Evolutionary conservation across 2,113 vertebrate species (phyloP), one percentile per base, ranked within the genome.

Genomic region (Cyprinodon variegatus): DNA sequence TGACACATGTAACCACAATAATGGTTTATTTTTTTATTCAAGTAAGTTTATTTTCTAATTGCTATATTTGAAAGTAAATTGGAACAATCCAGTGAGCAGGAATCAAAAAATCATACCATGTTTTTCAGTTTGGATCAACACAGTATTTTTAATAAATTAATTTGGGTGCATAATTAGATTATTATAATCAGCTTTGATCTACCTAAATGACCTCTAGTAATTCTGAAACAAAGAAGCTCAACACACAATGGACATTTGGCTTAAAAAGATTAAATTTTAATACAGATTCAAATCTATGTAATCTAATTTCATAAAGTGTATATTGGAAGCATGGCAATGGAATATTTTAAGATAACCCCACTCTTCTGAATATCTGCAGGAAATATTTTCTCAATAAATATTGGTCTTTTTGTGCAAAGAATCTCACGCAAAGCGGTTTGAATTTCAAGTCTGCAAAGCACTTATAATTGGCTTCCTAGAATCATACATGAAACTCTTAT

Each of bases 61-160:
- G 76, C 77, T 79, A 81, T 89, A 84, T 88, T 48, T 84, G 75
- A 86, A 87, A 89, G 82, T 82, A 80, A 92, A 79, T 48, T 50
- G 76, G 68, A 70, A 60, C 86, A 88, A 90, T 90, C 85, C 82
- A 93, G 80, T 78, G 76, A 79, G 75, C 74, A 93, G 89, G 71
- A 82, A 77, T 29, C 13, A 62, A 22, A 78, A 90, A 87, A 92
- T 86, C 83, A 76, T 62, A 74, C 66, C 82, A 86, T 91, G 68
- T 77, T 76, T 77, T 70, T 73, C 41, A n/a, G 22, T 66, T 81
- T 46, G 48, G 62, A 82, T 69, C 61, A 22, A 11, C 13, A 39
- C 76, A 79, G 73, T 89, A 83, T 88, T 77, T 80, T 77, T 85
- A 75, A 93, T 85, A 79, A 92, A 72, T 78, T 12, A 70, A 71